Conservation (phyloP, 2,797 vertebrate species). For the Myotis planiceps region DNA sequence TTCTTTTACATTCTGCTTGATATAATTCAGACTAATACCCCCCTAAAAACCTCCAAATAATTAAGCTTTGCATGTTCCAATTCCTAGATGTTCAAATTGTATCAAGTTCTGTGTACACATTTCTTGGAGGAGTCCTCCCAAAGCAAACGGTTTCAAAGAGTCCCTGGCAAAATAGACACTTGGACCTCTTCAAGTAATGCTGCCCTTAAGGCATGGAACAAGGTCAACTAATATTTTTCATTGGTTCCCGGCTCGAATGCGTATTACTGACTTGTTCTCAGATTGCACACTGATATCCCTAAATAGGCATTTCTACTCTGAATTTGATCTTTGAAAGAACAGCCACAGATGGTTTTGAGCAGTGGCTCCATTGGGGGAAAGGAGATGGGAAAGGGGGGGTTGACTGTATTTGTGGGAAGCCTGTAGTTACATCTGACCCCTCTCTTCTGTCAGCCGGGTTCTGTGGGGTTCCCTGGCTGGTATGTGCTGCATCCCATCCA, state of each 20-base stretch:
- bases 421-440: background rate
- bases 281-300: background rate
- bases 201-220: background rate
- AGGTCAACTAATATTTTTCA: background rate
- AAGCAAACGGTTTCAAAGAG: background rate
- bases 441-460: background rate
- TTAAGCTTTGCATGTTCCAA: background rate
- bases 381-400: fast-evolving
- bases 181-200: background rate
- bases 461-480: background rate
- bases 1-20: conserved; percentile 23
- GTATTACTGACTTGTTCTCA: background rate
- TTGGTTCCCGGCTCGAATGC: background rate
- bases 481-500: background rate
- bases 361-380: background rate
- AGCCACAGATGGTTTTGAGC: background rate
- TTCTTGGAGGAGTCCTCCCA: background rate
- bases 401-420: background rate
- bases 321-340: background rate
- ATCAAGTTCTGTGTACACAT: background rate
- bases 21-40: background rate
- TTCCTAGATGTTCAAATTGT: background rate
- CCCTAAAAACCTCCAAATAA: background rate
- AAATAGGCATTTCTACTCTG: background rate
- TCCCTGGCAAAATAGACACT: background rate